Conservation (phyloP, 2,113 vertebrate species). For the Chionomys nivalis region DNA sequence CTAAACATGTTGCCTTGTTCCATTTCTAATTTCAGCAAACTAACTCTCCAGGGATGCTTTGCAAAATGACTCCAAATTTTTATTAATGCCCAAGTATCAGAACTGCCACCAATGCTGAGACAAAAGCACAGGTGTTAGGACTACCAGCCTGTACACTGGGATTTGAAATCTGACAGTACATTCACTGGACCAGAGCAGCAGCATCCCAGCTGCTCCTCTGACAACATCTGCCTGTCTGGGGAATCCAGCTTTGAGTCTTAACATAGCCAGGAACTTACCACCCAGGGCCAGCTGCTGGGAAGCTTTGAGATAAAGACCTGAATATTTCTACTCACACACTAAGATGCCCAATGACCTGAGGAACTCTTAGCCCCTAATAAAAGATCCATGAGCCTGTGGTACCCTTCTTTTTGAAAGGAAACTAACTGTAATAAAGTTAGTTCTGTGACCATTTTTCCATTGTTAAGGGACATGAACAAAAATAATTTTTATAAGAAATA, state of each 20-base stretch:
- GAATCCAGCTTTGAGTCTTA: not conserved
- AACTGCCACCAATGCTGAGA: not conserved
- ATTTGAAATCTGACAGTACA: not conserved
- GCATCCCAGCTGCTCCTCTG: not conserved
- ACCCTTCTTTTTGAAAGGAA: constrained; percentile 5
- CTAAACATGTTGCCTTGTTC: constrained; percentile 25
- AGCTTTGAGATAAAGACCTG: not conserved
- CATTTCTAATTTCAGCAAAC: constrained; percentile 7
- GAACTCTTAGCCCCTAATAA: not conserved
- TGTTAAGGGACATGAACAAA: constrained; percentile 2
- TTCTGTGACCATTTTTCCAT: constrained; percentile 31
- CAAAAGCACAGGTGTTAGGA: not conserved
- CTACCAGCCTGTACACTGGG: not conserved
- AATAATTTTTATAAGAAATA: not conserved
- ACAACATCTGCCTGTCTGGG: not conserved
- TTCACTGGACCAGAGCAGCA: not conserved
- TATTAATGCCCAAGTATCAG: constrained; percentile 6
- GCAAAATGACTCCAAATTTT: constrained; percentile 20
- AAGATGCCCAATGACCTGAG: not conserved
- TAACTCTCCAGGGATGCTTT: not conserved
- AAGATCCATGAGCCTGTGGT: not conserved
- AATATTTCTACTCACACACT: not conserved
- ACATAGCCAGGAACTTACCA: not conserved
- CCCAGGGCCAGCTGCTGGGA: not conserved
- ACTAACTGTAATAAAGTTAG: not conserved